Conservation (phyloP, 2,797 vertebrate genomes). For the Thaleichthys pacificus region DNA sequence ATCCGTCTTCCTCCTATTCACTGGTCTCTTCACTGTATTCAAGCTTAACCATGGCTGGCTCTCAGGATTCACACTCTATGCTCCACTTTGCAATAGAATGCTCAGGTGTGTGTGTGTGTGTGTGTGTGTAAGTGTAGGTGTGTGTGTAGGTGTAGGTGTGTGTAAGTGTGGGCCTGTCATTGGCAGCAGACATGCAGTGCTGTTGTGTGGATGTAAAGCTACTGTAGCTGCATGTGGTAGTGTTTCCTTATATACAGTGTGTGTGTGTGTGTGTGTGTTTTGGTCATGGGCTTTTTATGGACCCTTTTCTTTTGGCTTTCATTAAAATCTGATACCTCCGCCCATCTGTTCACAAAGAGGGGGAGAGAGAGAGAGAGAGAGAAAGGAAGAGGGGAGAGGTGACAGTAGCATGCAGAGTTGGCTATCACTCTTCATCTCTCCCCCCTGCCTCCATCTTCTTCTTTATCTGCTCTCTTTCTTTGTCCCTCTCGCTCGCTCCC, state of each 20-base stretch:
- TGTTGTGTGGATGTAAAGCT: constrained; percentile 2
- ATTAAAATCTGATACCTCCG: constrained; percentile 69
- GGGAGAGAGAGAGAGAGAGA: constrained; percentile 23
- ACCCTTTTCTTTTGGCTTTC: constrained; percentile 51
- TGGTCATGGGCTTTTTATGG: constrained; percentile 31
- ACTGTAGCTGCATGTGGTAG: not conserved
- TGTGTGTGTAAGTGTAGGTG: not conserved
- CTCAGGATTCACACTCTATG: constrained; percentile 4
- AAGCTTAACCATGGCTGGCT: constrained; percentile 16
- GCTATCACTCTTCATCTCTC: constrained; percentile 48
- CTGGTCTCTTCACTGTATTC: constrained; percentile 17
- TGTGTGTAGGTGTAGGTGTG: constrained; percentile 9
- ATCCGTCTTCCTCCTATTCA: constrained; percentile 33
- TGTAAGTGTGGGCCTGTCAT: not conserved
- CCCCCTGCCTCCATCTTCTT: constrained; percentile 33
- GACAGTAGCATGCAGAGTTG: constrained; percentile 46
- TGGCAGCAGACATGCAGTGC: constrained; percentile 5
- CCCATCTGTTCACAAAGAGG: constrained; percentile 71
- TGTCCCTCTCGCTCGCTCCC: constrained; percentile 21
- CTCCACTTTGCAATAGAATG: constrained; percentile 29
- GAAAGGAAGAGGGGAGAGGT: constrained; percentile 32
- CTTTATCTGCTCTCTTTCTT: constrained; percentile 46
- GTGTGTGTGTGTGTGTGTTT: constrained; percentile 11
- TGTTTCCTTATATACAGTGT: not conserved
- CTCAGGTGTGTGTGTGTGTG: constrained; percentile 18